Percentiles rank a stretch among this genome's conserved stretches.
These are phyloP conservation scores for Dasyurus viverrinus DNA, from an alignment of 2,113 vertebrate genomes.

Conservation along the genomic window DNA sequence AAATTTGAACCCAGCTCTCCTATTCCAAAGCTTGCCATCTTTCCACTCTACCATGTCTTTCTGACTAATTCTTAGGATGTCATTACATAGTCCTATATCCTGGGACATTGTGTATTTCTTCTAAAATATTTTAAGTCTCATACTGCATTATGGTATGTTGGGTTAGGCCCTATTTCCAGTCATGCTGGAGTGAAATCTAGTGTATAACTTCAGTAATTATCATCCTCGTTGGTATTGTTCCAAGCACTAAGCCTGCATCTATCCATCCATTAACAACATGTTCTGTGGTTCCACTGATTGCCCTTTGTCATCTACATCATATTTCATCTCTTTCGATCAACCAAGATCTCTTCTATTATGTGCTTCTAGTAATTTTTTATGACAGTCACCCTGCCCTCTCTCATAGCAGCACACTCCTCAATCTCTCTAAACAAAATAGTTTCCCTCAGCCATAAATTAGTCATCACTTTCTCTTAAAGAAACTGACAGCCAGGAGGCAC, in stretches of 20 bases:
- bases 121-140: neutral
- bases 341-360: conserved; percentile 11
- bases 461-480: neutral
- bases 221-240: neutral
- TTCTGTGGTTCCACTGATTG: neutral
- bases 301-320: conserved; percentile 1
- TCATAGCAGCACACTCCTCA: neutral
- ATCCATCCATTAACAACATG: neutral
- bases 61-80: neutral
- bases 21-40: neutral
- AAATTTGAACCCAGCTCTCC: neutral
- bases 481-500: neutral
- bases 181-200: neutral
- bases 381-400: conserved; percentile 21
- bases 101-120: neutral
- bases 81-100: no score
- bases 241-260: neutral
- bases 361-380: conserved; percentile 4
- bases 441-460: neutral
- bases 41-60: neutral
- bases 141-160: neutral
- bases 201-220: neutral
- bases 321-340: neutral
- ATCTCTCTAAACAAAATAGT: conserved; percentile 26
- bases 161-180: neutral